A percentile compares a stretch with the other conserved stretches of the same genome.
These are phyloP conservation scores for Batillaria attramentaria DNA, from an alignment of 1,140 invertebrate genomes.

Conservation along the genomic window DNA sequence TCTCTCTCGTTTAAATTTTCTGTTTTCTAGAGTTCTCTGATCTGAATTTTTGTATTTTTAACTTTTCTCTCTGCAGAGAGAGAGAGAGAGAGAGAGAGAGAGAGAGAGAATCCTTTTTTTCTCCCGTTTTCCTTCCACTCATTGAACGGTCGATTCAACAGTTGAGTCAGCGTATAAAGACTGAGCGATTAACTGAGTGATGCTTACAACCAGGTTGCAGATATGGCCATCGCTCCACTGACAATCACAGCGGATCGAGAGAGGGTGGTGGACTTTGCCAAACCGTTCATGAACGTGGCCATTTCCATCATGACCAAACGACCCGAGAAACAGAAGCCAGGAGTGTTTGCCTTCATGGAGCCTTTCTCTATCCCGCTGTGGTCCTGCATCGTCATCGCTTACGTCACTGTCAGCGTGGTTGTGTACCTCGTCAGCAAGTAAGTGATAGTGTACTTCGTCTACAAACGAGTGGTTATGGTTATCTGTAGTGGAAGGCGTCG, in stretches of 20 bases:
- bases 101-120: too few species aligned
- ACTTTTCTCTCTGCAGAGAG: too few species aligned
- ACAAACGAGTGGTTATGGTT: neutral
- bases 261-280: constrained; percentile 69
- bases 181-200: too few species aligned
- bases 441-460: neutral
- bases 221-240: constrained; percentile 67
- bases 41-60: neutral
- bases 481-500: too few species aligned
- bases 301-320: constrained; percentile 71
- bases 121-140: too few species aligned
- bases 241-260: constrained; percentile 69
- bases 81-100: too few species aligned
- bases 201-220: constrained; percentile 59
- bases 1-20: neutral
- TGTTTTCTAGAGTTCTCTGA: neutral
- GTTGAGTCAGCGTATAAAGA: too few species aligned
- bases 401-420: constrained; percentile 94
- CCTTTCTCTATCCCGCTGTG: constrained; percentile 85
- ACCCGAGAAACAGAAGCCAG: constrained; percentile 79
- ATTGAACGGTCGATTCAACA: too few species aligned
- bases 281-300: constrained; percentile 72
- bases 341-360: constrained; percentile 95
- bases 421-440: constrained; percentile 77
- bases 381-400: constrained; percentile 89